These are phyloP conservation scores for Hypena proboscidalis DNA, from an alignment of 2,888 invertebrate genomes.

Conservation along the genomic window DNA sequence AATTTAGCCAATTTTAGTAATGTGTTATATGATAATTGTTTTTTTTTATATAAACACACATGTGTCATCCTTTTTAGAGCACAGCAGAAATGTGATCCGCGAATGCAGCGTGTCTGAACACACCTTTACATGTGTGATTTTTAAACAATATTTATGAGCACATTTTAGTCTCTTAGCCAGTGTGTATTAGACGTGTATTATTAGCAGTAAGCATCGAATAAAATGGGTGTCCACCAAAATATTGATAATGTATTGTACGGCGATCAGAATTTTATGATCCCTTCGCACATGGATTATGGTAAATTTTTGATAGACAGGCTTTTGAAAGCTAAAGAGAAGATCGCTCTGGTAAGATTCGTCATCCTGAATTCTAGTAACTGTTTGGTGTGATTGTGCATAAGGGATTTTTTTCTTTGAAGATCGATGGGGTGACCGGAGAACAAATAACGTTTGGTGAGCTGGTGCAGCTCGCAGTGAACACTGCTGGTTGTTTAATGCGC, in stretches of 20 bases:
- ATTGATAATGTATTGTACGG: conserved; percentile 47
- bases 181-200: not conserved
- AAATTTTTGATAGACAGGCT: conserved; percentile 53
- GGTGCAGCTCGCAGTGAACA: conserved; percentile 53
- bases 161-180: not conserved
- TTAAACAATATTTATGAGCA: not conserved
- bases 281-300: conserved; percentile 63
- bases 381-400: conserved; percentile 7
- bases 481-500: conserved; percentile 48
- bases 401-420: conserved; percentile 36
- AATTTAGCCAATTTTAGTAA: too few species aligned
- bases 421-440: conserved; percentile 51
- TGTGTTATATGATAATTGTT: too few species aligned
- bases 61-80: too few species aligned
- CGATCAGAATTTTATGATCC: conserved; percentile 48
- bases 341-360: conserved; percentile 57
- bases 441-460: conserved; percentile 53
- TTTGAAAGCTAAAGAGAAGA: conserved; percentile 46
- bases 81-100: too few species aligned
- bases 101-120: too few species aligned
- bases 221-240: conserved; percentile 1
- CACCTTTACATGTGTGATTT: too few species aligned
- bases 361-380: not conserved
- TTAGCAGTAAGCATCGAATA: not conserved
- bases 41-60: too few species aligned